Percentiles rank a stretch among this genome's conserved stretches.
phyloP scores from a whole-genome alignment of 2,797 vertebrate species.

The Gadopsis marmoratus region DNA sequence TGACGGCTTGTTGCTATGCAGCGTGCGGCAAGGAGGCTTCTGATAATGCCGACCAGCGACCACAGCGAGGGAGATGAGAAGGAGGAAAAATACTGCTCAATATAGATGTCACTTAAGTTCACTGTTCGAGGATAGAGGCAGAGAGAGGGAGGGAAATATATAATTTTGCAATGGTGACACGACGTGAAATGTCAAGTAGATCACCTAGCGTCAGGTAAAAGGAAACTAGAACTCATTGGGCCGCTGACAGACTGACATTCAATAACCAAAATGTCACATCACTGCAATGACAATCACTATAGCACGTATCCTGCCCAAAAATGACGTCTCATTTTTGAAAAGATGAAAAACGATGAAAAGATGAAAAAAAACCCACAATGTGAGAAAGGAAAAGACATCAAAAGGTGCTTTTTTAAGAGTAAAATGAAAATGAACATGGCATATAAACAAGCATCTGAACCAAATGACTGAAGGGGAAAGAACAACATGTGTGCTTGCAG shows the following conservation, averaged over 20 bases:
- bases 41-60: slow-evolving; percentile 46
- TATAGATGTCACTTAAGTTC: slow-evolving; percentile 46
- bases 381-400: neutral
- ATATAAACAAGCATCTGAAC: neutral
- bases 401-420: neutral
- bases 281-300: neutral
- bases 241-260: neutral
- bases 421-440: neutral
- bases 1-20: slow-evolving; percentile 72
- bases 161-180: slow-evolving; percentile 17
- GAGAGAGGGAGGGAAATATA: too few species aligned
- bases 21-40: slow-evolving; percentile 42
- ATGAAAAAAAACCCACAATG: neutral
- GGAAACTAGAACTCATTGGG: neutral
- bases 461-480: slow-evolving; percentile 19
- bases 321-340: neutral
- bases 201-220: slow-evolving; percentile 1
- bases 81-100: slow-evolving; percentile 13
- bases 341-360: neutral
- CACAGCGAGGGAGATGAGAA: slow-evolving; percentile 11
- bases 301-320: neutral
- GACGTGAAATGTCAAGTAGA: slow-evolving; percentile 1
- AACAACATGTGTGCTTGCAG: slow-evolving; percentile 10
- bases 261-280: slow-evolving; percentile 3
- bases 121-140: neutral